Conservation (phyloP, 1,140 invertebrate species). For the Dendroctonus ponderosae region DNA sequence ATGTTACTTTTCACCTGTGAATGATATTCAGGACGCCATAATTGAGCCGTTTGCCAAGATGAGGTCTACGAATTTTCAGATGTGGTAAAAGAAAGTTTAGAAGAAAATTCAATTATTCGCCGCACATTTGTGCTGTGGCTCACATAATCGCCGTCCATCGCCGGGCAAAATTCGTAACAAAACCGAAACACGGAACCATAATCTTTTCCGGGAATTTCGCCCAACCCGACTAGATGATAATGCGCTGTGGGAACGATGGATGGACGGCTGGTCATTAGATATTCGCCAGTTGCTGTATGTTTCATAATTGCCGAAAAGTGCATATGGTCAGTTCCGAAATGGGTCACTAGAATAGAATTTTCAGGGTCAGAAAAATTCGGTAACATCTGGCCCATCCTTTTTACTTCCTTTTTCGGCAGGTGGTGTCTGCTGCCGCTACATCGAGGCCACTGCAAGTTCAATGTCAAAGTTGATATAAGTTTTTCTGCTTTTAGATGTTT, state of each 20-base stretch:
- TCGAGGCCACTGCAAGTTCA: no score
- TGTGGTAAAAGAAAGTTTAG: no score
- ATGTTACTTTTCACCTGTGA: no score
- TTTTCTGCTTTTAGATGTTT: no score
- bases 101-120: no score
- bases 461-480: no score
- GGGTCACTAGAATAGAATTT: conserved; percentile 30
- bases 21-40: no score
- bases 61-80: no score
- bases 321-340: conserved; percentile 18
- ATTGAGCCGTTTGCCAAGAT: no score
- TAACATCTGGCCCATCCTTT: conserved; percentile 13
- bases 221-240: conserved; percentile 4
- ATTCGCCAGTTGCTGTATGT: conserved; percentile 18
- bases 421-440: conserved; percentile 11
- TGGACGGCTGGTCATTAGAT: background rate
- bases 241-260: conserved; percentile 8
- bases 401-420: conserved; percentile 16
- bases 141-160: background rate
- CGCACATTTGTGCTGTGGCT: no score
- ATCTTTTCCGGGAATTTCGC: conserved; percentile 19
- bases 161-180: background rate
- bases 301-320: conserved; percentile 25
- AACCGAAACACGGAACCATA: conserved; percentile 19
- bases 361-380: conserved; percentile 25